A percentile compares a stretch with the other conserved stretches of the same genome.
Evolutionary conservation across 1,140 invertebrate species (phyloP).

Genomic region (Plectrocnemia conspersa): DNA sequence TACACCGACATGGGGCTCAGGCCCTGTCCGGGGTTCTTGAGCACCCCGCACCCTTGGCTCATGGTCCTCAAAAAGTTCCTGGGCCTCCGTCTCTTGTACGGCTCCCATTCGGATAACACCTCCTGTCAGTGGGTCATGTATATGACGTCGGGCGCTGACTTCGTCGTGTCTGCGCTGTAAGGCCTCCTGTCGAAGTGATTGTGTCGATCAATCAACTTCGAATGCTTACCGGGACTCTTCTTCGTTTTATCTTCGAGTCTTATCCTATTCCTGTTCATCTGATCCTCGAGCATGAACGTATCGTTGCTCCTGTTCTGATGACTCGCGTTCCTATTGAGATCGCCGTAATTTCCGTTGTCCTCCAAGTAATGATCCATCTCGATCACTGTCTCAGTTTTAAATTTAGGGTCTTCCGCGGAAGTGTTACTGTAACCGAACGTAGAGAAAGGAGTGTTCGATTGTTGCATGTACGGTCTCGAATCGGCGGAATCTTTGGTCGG

Average conservation of each 20-base stretch:
- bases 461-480: conserved; percentile 19
- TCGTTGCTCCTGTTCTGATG: conserved; percentile 35
- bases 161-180: conserved; percentile 71
- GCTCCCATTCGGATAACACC: conserved; percentile 53
- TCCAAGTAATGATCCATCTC: conserved; percentile 52
- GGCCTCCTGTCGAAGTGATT: conserved; percentile 50
- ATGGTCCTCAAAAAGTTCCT: conserved; percentile 42
- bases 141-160: conserved; percentile 83
- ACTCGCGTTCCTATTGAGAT: conserved; percentile 19
- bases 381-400: conserved; percentile 61
- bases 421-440: conserved; percentile 54
- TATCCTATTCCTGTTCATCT: conserved; percentile 26
- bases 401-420: conserved; percentile 48
- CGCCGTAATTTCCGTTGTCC: conserved; percentile 25
- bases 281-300: conserved; percentile 18
- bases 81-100: conserved; percentile 52
- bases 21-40: conserved; percentile 24
- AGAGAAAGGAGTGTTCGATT: conserved; percentile 41
- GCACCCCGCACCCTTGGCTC: conserved; percentile 22
- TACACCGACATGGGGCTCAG: conserved; percentile 25
- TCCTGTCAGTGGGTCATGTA: conserved; percentile 69
- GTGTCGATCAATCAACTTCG: too few relatives aligned
- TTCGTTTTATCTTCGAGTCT: conserved; percentile 18
- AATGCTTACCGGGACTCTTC: conserved; percentile 32
- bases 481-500: conserved; percentile 26